phyloP scores from a whole-genome alignment of 2,113 vertebrate species.

The Paracanthobrama guichenoti region DNA sequence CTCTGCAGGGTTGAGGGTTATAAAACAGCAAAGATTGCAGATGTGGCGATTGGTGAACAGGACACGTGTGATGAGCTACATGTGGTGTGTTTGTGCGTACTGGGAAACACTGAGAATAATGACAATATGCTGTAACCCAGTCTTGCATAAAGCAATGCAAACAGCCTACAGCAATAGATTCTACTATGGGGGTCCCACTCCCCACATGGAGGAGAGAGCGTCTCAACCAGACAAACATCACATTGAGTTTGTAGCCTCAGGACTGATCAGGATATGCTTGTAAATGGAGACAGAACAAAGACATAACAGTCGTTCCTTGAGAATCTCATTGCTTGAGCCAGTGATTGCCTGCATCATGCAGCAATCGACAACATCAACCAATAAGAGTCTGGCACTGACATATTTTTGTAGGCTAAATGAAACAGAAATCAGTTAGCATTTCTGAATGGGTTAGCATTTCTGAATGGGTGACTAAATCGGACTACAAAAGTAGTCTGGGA shows the following conservation, averaged over 20 bases:
- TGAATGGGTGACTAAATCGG: no score
- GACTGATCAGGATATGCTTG: slow-evolving; percentile 7
- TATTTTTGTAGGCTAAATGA: no score
- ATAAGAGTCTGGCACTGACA: not conserved
- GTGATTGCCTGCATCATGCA: not conserved
- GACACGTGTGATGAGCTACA: not conserved
- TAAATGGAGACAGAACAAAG: not conserved
- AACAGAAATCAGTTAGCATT: no score
- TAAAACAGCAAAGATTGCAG: not conserved
- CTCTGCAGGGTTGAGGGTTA: not conserved
- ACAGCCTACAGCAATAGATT: slow-evolving; percentile 17
- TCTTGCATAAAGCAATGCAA: slow-evolving; percentile 29
- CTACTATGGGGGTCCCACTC: slow-evolving; percentile 14
- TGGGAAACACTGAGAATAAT: slow-evolving; percentile 26
- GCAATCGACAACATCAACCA: not conserved
- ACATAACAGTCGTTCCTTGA: not conserved
- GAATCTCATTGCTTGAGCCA: not conserved
- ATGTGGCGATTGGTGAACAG: not conserved
- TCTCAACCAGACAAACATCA: not conserved
- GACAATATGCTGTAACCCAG: slow-evolving; percentile 19
- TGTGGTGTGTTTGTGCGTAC: not conserved
- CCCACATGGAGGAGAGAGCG: not conserved
- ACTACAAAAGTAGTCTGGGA: no score
- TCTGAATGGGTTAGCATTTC: no score
- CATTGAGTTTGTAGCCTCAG: slow-evolving; percentile 23